These are phyloP conservation scores for Lingula anatina DNA, from an alignment of 2,888 invertebrate species.

Conservation along the genomic window DNA sequence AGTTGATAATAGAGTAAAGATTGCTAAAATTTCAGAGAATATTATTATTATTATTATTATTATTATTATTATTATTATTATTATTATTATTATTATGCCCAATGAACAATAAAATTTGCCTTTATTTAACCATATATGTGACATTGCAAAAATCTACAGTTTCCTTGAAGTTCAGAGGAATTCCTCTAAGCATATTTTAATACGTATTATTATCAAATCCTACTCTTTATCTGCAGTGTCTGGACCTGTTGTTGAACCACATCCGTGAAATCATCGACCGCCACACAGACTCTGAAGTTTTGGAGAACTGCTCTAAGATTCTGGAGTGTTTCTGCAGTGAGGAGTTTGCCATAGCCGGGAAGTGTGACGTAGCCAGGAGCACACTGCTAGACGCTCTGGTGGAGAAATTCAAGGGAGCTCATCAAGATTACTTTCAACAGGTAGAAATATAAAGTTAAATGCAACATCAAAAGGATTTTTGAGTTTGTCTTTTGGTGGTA, in stretches of 20 bases:
- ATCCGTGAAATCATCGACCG: slow-evolving; percentile 76
- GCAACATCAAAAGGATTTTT: neutral
- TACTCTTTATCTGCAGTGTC: slow-evolving; percentile 62
- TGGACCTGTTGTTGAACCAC: slow-evolving; percentile 75
- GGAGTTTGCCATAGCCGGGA: slow-evolving; percentile 79
- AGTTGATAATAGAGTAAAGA: neutral
- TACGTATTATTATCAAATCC: no score
- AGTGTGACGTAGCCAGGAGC: slow-evolving; percentile 82
- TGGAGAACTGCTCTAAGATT: slow-evolving; percentile 89
- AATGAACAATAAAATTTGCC: no score
- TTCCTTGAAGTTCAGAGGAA: no score
- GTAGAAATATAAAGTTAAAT: no score
- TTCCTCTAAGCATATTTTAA: no score
- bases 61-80: no score
- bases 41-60: neutral
- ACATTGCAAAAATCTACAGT: no score
- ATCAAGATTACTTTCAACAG: slow-evolving; percentile 46
- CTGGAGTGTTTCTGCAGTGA: slow-evolving; percentile 85
- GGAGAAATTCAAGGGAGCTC: slow-evolving; percentile 72
- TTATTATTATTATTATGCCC: no score
- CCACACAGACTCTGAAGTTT: slow-evolving; percentile 75
- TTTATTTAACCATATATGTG: no score
- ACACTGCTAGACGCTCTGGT: slow-evolving; percentile 89
- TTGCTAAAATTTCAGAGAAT: neutral
- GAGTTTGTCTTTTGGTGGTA: neutral